Conservation (phyloP, 2,888 invertebrate species). For the Aquatica leii region DNA sequence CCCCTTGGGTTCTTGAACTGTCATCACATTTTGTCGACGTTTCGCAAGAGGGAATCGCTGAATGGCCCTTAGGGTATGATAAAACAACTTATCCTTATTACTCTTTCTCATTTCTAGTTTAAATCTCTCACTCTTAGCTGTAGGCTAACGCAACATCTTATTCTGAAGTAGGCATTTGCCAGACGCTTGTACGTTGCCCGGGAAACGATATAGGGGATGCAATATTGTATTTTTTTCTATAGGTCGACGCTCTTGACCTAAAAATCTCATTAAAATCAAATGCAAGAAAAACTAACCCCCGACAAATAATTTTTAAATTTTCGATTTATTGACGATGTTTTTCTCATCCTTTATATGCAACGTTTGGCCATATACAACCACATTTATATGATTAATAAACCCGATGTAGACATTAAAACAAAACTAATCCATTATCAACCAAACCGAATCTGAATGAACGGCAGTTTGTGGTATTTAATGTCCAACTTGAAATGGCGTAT, state of each 20-base stretch:
- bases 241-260: constrained; percentile 44
- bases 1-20: constrained; percentile 35
- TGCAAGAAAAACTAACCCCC: constrained; percentile 21
- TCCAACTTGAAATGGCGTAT: no score
- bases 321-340: no score
- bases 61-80: constrained; percentile 38
- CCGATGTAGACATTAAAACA: no score
- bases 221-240: constrained; percentile 37
- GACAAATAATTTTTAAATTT: no score
- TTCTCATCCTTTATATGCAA: no score
- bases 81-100: constrained; percentile 40
- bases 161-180: constrained; percentile 38
- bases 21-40: constrained; percentile 37
- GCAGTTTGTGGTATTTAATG: no score
- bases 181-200: constrained; percentile 38
- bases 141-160: constrained; percentile 35
- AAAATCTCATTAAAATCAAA: constrained; percentile 30
- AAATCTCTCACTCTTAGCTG: constrained; percentile 36
- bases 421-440: no score
- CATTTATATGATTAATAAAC: no score
- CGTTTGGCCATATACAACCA: no score
- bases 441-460: no score
- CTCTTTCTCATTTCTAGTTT: constrained; percentile 34
- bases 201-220: constrained; percentile 37
- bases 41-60: constrained; percentile 39